A percentile compares a stretch with the other conserved stretches of the same genome.
Evolutionary conservation across 1,140 invertebrate species (phyloP).

Genomic region (Contarinia nasturtii): DNA sequence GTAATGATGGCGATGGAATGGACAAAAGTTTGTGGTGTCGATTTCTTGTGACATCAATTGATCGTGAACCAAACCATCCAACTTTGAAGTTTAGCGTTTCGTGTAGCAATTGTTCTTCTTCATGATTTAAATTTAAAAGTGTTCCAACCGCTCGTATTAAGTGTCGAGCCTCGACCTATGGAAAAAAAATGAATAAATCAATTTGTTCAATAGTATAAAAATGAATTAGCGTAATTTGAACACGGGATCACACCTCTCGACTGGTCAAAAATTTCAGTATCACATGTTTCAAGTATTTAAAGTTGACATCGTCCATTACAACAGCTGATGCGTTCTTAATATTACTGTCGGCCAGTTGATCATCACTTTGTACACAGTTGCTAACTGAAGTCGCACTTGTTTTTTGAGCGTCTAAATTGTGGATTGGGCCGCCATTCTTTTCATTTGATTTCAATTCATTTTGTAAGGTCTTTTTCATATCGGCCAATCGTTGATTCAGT

Average conservation of each 20-base stretch:
- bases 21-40: no score
- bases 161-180: conserved; percentile 59
- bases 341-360: conserved; percentile 21
- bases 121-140: conserved; percentile 60
- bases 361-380: conserved; percentile 7
- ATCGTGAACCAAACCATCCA: conserved; percentile 63
- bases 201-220: conserved; percentile 2
- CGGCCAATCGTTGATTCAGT: conserved; percentile 63
- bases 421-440: not conserved
- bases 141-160: conserved; percentile 73
- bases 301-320: conserved; percentile 28
- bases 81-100: conserved; percentile 76
- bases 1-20: no score
- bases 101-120: conserved; percentile 72
- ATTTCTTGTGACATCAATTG: conserved; percentile 12
- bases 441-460: conserved; percentile 44
- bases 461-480: conserved; percentile 82
- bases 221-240: not conserved
- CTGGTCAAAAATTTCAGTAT: conserved; percentile 82
- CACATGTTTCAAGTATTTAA: conserved; percentile 77
- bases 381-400: not conserved
- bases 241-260: conserved; percentile 40
- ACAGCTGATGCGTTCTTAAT: conserved; percentile 29
- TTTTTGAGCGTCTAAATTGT: not conserved
- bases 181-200: conserved; percentile 5